These are phyloP conservation scores for Macaria notata DNA, from an alignment of 2,888 invertebrate genomes.

Conservation along the genomic window DNA sequence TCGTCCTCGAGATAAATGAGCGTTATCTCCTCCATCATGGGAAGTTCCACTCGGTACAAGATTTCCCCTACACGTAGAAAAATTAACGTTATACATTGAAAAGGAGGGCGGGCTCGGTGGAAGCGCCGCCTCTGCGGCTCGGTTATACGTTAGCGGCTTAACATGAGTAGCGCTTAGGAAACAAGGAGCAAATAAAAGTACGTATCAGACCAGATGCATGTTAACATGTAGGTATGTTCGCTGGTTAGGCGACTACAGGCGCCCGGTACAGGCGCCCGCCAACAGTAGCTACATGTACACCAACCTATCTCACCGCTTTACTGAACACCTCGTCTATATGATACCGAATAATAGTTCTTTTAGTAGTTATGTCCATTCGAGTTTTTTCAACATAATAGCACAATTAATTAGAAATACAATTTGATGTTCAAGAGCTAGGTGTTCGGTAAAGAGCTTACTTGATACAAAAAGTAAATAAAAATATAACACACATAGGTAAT, in stretches of 20 bases:
- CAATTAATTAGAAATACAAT: no score
- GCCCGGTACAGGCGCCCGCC: constrained; percentile 67
- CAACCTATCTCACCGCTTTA: constrained; percentile 41
- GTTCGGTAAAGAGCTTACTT: constrained; percentile 50
- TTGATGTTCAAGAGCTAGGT: constrained; percentile 53
- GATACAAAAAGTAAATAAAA: constrained; percentile 57
- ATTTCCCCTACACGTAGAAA: constrained; percentile 89
- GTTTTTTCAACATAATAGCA: no score
- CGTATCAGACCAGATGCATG: constrained; percentile 52
- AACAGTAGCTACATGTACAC: constrained; percentile 65
- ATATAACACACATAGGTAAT: constrained; percentile 62
- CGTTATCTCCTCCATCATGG: constrained; percentile 96
- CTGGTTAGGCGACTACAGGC: constrained; percentile 80
- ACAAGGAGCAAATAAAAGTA: constrained; percentile 64
- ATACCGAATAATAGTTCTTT: no score
- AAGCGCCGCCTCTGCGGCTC: constrained; percentile 30
- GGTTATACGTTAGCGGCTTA: constrained; percentile 46
- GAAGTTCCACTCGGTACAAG: constrained; percentile 96
- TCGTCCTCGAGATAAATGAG: constrained; percentile 96
- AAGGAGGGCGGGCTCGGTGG: constrained; percentile 36
- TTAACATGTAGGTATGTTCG: constrained; percentile 49
- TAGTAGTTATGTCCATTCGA: no score
- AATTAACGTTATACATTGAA: constrained; percentile 79
- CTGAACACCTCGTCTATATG: constrained; percentile 6
- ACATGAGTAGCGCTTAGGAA: constrained; percentile 63